Percentiles rank a stretch among this genome's conserved stretches.
Conservation (phyloP, 2,888 invertebrate genomes). For the Microplitis deprimator region DNA sequence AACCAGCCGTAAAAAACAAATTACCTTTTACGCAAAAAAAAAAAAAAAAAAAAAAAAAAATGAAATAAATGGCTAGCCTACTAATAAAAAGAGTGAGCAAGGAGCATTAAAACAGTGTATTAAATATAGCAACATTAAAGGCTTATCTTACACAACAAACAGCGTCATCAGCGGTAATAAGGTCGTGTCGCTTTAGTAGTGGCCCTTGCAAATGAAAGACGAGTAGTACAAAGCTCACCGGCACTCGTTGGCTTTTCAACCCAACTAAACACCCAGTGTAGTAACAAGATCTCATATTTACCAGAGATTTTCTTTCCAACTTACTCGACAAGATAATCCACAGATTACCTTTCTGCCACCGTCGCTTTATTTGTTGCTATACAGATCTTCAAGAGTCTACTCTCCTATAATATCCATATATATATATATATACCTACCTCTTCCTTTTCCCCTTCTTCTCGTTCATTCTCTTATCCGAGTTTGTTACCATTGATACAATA, state of each 20-base stretch:
- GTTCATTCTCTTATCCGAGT: slow-evolving; percentile 12
- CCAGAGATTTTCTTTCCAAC: slow-evolving; percentile 30
- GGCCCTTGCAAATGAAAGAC: slow-evolving; percentile 8
- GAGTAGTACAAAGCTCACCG: neutral
- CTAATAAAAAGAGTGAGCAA: neutral
- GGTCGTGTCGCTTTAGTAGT: neutral
- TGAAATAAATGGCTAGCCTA: neutral
- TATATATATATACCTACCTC: neutral
- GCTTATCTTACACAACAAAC: neutral
- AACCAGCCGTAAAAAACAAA: slow-evolving; percentile 6
- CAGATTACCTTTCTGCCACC: slow-evolving; percentile 28
- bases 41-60: neutral
- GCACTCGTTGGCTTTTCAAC: neutral
- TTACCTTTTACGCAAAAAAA: neutral
- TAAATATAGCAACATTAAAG: neutral
- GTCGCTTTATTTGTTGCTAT: slow-evolving; percentile 6
- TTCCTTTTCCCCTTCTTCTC: neutral
- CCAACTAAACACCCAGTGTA: neutral
- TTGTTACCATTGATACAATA: slow-evolving; percentile 24
- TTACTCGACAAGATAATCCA: slow-evolving; percentile 34
- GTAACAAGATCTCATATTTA: slow-evolving; percentile 33
- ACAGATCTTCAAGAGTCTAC: slow-evolving; percentile 36
- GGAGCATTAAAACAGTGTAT: slow-evolving; percentile 1
- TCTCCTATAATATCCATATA: neutral
- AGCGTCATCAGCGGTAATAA: neutral